Evolutionary conservation across 2,797 vertebrate species (phyloP).

Genomic region (Denticeps clupeoides): DNA sequence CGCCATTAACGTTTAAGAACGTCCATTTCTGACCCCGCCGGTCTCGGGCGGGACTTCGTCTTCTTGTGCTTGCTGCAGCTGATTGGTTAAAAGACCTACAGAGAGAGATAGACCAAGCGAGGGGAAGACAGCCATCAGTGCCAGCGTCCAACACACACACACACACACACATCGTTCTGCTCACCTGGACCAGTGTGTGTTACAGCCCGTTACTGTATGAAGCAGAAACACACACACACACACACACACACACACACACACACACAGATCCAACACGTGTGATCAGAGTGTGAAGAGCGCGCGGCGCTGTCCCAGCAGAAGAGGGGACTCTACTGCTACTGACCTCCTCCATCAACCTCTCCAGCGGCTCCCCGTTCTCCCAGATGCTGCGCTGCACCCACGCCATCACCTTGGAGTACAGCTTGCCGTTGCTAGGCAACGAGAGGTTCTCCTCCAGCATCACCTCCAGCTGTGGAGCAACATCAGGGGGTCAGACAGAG

Average conservation of each 20-base stretch:
- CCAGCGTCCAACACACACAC: constrained; percentile 29
- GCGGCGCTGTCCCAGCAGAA: too few relatives aligned
- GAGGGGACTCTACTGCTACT: constrained; percentile 53
- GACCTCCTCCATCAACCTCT: constrained; percentile 97
- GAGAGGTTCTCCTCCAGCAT: constrained; percentile 93
- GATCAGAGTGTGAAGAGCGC: not conserved
- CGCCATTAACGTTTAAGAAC: too few relatives aligned
- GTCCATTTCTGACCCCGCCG: constrained; percentile 97
- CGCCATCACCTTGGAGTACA: constrained; percentile 96
- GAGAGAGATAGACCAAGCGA: constrained; percentile 99
- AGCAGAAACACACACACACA: constrained; percentile 18
- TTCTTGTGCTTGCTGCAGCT: constrained; percentile 86
- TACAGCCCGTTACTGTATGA: constrained; percentile 36
- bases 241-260: not conserved
- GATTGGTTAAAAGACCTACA: constrained; percentile 99
- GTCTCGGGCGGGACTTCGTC: constrained; percentile 88
- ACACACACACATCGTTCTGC: constrained; percentile 39
- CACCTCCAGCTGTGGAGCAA: constrained; percentile 80
- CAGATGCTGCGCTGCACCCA: constrained; percentile 97
- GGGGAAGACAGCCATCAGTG: constrained; percentile 97
- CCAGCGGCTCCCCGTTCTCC: constrained; percentile 91
- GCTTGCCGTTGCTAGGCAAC: constrained; percentile 92
- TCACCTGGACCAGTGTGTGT: constrained; percentile 71
- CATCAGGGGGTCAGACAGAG: not conserved
- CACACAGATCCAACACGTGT: not conserved